phyloP scores from a whole-genome alignment of 2,797 vertebrate species.

The Crenuchus spilurus region DNA sequence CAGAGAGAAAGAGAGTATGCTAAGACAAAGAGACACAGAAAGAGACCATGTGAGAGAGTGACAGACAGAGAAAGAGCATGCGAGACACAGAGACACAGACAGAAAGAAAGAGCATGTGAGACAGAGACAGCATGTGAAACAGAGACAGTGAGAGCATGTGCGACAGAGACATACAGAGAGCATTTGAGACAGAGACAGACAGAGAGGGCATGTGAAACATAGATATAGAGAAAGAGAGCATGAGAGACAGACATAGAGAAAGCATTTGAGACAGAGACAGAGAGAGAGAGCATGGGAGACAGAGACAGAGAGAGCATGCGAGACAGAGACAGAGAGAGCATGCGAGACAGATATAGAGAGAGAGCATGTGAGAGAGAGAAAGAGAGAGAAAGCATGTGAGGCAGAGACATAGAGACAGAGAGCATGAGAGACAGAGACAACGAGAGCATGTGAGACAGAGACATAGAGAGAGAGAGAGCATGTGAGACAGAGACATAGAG shows the following conservation, averaged over 20 bases:
- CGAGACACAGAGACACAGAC: neutral
- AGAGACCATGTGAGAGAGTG: neutral
- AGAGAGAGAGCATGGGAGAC: neutral
- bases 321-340: too few relatives aligned
- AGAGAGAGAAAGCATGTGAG: conserved; percentile 25
- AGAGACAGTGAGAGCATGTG: too few relatives aligned
- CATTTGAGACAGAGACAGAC: too few relatives aligned
- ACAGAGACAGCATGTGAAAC: conserved; percentile 21
- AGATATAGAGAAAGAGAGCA: too few relatives aligned
- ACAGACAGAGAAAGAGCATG: neutral
- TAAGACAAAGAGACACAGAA: too few relatives aligned
- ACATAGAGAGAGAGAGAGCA: neutral
- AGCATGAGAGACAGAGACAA: too few relatives aligned
- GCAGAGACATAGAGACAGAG: conserved; percentile 31
- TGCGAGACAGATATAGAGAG: too few relatives aligned
- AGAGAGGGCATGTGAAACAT: too few relatives aligned
- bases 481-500: conserved; percentile 3
- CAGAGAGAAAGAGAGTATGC: too few relatives aligned
- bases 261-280: neutral
- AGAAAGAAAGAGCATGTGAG: neutral
- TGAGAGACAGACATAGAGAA: neutral
- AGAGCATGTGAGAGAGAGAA: too few relatives aligned
- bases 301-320: conserved; percentile 39
- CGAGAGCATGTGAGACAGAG: too few relatives aligned
- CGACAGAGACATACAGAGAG: too few relatives aligned